Evolutionary conservation across 2,797 vertebrate genomes (phyloP).

Genomic region (Acridotheres tristis): DNA sequence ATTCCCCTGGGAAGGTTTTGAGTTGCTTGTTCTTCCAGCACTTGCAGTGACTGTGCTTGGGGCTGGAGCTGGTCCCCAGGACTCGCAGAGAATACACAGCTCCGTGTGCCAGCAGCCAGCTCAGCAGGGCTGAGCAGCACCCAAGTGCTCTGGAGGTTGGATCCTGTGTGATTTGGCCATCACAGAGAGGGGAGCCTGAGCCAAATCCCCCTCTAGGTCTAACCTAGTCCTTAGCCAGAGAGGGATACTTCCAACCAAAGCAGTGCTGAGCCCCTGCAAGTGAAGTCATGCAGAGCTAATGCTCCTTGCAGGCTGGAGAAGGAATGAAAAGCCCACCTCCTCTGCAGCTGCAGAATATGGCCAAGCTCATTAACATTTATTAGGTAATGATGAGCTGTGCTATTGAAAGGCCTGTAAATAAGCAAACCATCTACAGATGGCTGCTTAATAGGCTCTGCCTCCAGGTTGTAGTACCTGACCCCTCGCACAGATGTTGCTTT

Average conservation of each 20-base stretch:
- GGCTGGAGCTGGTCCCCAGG: background rate
- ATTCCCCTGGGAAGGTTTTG: background rate
- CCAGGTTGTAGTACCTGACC: constrained; percentile 17
- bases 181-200: background rate
- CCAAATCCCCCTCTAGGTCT: background rate
- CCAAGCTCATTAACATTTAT: constrained; percentile 22
- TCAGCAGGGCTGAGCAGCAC: background rate
- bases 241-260: background rate
- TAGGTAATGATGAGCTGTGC: constrained; percentile 31
- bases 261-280: background rate
- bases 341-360: background rate
- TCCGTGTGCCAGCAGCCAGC: background rate
- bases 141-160: background rate
- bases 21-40: background rate
- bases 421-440: constrained; percentile 41
- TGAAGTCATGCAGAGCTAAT: background rate
- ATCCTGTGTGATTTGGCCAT: background rate
- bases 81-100: background rate
- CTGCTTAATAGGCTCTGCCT: constrained; percentile 34
- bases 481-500: constrained; percentile 7
- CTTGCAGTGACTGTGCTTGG: background rate
- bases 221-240: background rate
- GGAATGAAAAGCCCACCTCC: background rate
- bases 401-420: constrained; percentile 25
- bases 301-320: background rate